Evolutionary conservation across 2,113 vertebrate genomes (phyloP).

Genomic region (Triplophysa dalaica): DNA sequence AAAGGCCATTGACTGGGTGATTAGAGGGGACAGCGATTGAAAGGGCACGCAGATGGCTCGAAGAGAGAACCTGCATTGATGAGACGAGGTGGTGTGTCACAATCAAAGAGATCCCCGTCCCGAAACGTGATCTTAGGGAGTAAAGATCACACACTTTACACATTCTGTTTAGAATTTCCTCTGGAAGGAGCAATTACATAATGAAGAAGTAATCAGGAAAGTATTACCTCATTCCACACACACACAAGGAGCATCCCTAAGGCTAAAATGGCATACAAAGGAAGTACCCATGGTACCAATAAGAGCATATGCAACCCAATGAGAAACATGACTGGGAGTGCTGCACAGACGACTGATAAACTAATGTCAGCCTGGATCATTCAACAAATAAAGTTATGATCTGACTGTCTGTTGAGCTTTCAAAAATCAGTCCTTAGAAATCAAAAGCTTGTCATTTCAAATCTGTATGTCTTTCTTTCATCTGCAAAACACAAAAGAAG

Average conservation of each 20-base stretch:
- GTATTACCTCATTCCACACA: conserved; percentile 19
- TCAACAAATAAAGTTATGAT: too few relatives aligned
- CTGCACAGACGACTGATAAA: too few relatives aligned
- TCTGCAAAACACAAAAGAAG: too few relatives aligned
- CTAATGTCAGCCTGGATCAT: neutral
- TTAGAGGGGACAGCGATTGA: conserved; percentile 35
- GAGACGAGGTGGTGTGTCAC: conserved; percentile 42
- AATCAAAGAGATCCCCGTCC: conserved; percentile 55
- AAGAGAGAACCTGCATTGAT: conserved; percentile 48
- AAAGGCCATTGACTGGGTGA: conserved; percentile 58
- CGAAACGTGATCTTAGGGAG: conserved; percentile 49
- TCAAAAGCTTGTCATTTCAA: too few relatives aligned
- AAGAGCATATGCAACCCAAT: conserved; percentile 20
- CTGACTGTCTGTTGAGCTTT: too few relatives aligned
- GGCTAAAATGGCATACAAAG: conserved; percentile 3
- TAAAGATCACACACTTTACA: conserved; percentile 60
- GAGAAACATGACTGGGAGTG: conserved; percentile 9
- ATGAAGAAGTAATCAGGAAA: conserved; percentile 60
- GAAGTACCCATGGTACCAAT: neutral
- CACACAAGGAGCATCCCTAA: conserved; percentile 34
- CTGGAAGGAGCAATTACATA: conserved; percentile 54
- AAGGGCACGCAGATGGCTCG: conserved; percentile 55
- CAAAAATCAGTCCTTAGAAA: too few relatives aligned
- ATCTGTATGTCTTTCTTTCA: too few relatives aligned
- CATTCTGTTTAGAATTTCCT: conserved; percentile 70